These are phyloP conservation scores for Trissolcus japonicus DNA, from an alignment of 2,888 invertebrate genomes.

Conservation along the genomic window DNA sequence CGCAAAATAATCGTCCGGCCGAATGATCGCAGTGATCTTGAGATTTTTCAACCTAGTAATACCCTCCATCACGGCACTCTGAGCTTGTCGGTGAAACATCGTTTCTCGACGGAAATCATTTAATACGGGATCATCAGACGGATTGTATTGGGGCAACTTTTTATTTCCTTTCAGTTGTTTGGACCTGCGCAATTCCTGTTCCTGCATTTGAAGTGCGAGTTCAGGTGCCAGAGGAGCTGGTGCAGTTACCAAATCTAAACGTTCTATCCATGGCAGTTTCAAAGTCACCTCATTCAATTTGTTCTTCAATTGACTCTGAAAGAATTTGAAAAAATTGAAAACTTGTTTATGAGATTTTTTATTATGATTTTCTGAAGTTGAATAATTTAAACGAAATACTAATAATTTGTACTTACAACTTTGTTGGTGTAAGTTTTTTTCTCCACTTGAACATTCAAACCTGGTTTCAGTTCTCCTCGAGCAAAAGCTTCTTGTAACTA, in stretches of 20 bases:
- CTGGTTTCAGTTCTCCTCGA: slow-evolving; percentile 27
- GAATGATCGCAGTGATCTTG: slow-evolving; percentile 83
- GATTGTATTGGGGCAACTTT: slow-evolving; percentile 81
- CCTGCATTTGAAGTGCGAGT: slow-evolving; percentile 85
- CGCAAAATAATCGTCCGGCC: slow-evolving; percentile 98
- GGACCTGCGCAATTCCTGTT: slow-evolving; percentile 84
- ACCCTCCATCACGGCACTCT: slow-evolving; percentile 89
- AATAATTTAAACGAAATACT: neutral
- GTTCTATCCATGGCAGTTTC: slow-evolving; percentile 90
- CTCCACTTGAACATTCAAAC: slow-evolving; percentile 10
- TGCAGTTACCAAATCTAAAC: slow-evolving; percentile 86
- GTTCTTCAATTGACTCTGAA: slow-evolving; percentile 80
- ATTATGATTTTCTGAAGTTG: no score
- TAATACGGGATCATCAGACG: slow-evolving; percentile 86
- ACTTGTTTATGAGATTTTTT: neutral
- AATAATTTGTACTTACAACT: slow-evolving; percentile 79
- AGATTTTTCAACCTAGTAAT: slow-evolving; percentile 86
- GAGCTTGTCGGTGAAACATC: slow-evolving; percentile 90
- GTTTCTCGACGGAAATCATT: slow-evolving; percentile 96
- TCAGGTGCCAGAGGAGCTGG: slow-evolving; percentile 91
- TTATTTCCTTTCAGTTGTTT: slow-evolving; percentile 83
- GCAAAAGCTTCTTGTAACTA: slow-evolving; percentile 92
- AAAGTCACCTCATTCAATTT: slow-evolving; percentile 85
- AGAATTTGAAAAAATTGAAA: slow-evolving; percentile 58
- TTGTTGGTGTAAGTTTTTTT: slow-evolving; percentile 83